Conservation (phyloP, 2,888 invertebrate genomes). For the Dascillus cervinus region DNA sequence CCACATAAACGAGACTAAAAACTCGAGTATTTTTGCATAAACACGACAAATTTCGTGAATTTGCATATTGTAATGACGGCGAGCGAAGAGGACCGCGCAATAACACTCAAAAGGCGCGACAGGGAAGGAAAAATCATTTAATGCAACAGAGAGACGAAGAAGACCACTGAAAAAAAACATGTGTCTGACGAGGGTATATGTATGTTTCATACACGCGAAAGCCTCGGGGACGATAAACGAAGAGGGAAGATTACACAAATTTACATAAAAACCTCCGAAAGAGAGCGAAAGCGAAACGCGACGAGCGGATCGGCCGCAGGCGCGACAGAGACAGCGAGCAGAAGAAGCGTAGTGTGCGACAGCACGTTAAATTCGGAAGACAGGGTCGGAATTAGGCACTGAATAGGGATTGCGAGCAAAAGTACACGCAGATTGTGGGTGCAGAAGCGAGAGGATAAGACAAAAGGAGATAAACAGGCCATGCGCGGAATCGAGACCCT, state of each 20-base stretch:
- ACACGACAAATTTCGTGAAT: slow-evolving; percentile 37
- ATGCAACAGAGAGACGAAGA: slow-evolving; percentile 13
- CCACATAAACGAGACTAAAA: slow-evolving; percentile 31
- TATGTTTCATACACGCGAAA: slow-evolving; percentile 32
- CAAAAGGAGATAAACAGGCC: slow-evolving; percentile 45
- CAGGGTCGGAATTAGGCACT: slow-evolving; percentile 16
- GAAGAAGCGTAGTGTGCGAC: slow-evolving; percentile 6
- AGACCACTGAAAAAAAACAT: slow-evolving; percentile 31
- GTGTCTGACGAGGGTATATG: slow-evolving; percentile 35
- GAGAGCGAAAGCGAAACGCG: slow-evolving; percentile 11
- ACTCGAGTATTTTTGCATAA: slow-evolving; percentile 38
- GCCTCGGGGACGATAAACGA: slow-evolving; percentile 30
- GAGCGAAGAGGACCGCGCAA: slow-evolving; percentile 11
- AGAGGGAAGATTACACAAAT: slow-evolving; percentile 27
- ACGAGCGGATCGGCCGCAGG: slow-evolving; percentile 3
- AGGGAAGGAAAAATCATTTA: slow-evolving; percentile 13
- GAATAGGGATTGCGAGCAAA: slow-evolving; percentile 21
- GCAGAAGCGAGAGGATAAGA: slow-evolving; percentile 41
- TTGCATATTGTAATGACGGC: slow-evolving; percentile 35
- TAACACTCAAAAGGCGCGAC: slow-evolving; percentile 13
- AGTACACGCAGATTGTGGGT: slow-evolving; percentile 31
- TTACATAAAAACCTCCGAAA: slow-evolving; percentile 28
- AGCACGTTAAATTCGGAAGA: slow-evolving; percentile 8
- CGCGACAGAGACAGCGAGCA: slow-evolving; percentile 5
- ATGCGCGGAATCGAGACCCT: slow-evolving; percentile 41